These are phyloP conservation scores for Archaeoteleia sp. DNA, from an alignment of 2,888 invertebrate genomes.

Conservation along the genomic window DNA sequence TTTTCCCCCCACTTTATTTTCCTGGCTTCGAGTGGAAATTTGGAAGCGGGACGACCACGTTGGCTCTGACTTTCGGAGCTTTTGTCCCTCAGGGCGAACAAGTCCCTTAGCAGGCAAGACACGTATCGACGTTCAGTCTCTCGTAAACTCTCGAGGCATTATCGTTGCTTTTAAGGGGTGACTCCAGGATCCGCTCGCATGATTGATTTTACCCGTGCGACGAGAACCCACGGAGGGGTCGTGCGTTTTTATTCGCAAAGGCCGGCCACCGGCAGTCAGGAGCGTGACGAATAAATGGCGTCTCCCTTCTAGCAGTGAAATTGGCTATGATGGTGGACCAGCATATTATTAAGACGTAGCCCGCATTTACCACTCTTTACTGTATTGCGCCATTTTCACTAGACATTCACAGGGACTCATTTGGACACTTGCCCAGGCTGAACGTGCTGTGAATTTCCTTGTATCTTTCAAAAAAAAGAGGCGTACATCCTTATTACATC, in stretches of 20 bases:
- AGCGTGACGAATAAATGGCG: constrained; percentile 6
- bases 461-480: no score
- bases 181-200: constrained; percentile 23
- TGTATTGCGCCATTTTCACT: no score
- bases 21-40: neutral
- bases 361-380: no score
- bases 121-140: constrained; percentile 64
- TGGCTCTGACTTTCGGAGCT: constrained; percentile 4
- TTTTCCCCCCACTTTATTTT: neutral
- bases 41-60: neutral
- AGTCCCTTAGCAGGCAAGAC: constrained; percentile 54
- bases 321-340: constrained; percentile 38
- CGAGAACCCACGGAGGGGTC: constrained; percentile 28
- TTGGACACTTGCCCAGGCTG: no score
- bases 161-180: constrained; percentile 55
- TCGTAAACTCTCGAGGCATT: constrained; percentile 62
- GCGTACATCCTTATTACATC: no score
- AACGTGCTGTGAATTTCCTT: no score
- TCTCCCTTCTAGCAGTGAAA: constrained; percentile 20
- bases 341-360: constrained; percentile 33
- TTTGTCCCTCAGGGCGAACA: constrained; percentile 10
- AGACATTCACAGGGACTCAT: no score
- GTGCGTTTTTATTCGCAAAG: constrained; percentile 21
- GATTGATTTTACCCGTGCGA: constrained; percentile 52
- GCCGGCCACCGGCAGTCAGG: constrained; percentile 11